Evolutionary conservation across 2,888 invertebrate species (phyloP), one percentile per base, ranked within the genome.

Genomic region (Carterocephalus palaemon): DNA sequence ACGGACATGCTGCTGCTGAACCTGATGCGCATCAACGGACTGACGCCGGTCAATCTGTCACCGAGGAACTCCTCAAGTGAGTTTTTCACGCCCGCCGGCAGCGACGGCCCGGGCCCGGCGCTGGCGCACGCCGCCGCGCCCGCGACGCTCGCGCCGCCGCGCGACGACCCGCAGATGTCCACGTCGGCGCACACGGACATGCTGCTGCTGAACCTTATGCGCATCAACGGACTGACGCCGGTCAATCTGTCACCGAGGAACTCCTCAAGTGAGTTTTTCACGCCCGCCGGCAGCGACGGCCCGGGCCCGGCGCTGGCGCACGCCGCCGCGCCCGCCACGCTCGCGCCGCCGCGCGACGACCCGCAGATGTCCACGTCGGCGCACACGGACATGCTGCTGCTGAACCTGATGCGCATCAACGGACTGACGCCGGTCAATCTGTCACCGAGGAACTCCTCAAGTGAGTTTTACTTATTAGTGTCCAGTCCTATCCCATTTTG

Each of bases 331-430:
- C 10, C 6, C 1, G 2, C 48, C 6, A 48, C 48, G 16, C 8
- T 53, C 20, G 42, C 53, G 10, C 52, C 62, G 0, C 59, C 60
- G 29, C 75, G 67, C 46, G 52, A 51, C 47, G 81, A 80, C 60
- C 76, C 79, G 48, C 80, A 79, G 60, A 48, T 77, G 36, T 78
- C 79, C 15, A 72, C 75, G 0, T 68, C 82, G 3, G 77, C 78
- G 10, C 82, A 82, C 56, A 80, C 83, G 0, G 84, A 84, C 54
- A 82, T 84, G 82, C 57, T 85, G 59, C 70, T 85, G 52, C 59
- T 82, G 22, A 83, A 84, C 49, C 69, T 85, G 24, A 84, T 85
- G 84, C 69, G 83, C 23, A 82, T 83, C 52, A 83, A 84, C 52
- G 83, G 83, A 8, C 59, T 83, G 42, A 73, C 81, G 33, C 62